phyloP scores from a whole-genome alignment of 2,113 vertebrate species.

The Sinocyclocheilus maitianheensis region DNA sequence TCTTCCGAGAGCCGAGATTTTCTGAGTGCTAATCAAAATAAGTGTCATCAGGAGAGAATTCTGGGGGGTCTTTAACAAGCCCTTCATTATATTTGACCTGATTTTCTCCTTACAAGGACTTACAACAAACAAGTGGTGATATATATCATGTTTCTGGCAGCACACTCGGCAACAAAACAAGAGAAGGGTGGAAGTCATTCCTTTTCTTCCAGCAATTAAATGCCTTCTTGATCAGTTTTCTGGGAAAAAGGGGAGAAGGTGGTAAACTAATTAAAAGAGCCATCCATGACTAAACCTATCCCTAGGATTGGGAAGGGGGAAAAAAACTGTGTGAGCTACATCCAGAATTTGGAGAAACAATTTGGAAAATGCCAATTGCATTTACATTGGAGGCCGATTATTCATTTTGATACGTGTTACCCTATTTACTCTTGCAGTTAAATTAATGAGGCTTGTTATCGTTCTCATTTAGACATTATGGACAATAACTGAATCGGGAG shows the following conservation, averaged over 20 bases:
- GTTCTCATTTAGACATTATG: conserved; percentile 77
- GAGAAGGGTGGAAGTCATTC: conserved; percentile 71
- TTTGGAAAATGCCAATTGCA: conserved; percentile 63
- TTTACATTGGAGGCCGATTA: conserved; percentile 72
- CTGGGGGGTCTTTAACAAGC: conserved; percentile 33
- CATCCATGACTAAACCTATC: conserved; percentile 76
- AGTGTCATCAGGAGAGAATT: conserved; percentile 21
- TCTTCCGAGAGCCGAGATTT: conserved; percentile 10
- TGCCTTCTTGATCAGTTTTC: conserved; percentile 75
- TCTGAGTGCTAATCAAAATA: conserved; percentile 32
- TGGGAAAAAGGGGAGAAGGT: conserved; percentile 68
- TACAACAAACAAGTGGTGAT: conserved; percentile 65
- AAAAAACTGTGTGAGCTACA: conserved; percentile 69
- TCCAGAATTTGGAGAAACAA: conserved; percentile 29
- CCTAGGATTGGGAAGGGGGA: conserved; percentile 67
- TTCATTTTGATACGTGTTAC: conserved; percentile 77
- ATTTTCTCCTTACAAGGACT: conserved; percentile 57
- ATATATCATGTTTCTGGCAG: conserved; percentile 67
- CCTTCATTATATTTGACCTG: conserved; percentile 43
- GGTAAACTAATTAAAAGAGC: conserved; percentile 77
- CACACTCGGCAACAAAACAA: conserved; percentile 59
- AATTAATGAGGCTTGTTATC: conserved; percentile 81
- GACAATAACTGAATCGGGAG: conserved; percentile 79
- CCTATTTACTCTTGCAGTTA: conserved; percentile 77
- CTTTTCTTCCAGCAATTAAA: conserved; percentile 79